These are phyloP conservation scores for Sisor rabdophorus DNA, from an alignment of 2,113 vertebrate species.

Conservation along the genomic window DNA sequence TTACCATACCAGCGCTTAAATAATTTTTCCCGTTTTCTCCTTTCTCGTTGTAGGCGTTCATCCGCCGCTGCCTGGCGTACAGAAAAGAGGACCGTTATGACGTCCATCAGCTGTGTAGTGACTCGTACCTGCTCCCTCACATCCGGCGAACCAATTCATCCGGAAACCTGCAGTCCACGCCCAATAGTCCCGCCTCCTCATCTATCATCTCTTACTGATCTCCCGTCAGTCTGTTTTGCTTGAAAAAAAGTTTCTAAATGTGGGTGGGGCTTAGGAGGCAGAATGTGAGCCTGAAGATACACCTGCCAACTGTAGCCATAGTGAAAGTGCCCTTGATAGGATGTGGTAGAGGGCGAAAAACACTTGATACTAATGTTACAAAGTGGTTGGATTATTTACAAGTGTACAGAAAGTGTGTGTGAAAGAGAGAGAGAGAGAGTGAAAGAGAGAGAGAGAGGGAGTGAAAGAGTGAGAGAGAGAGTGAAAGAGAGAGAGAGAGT, in stretches of 20 bases:
- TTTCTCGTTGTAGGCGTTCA: conserved; percentile 80
- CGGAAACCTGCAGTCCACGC: conserved; percentile 86
- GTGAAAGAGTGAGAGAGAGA: background rate
- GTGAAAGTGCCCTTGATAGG: conserved; percentile 28
- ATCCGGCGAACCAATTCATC: conserved; percentile 98
- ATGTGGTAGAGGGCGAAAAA: conserved; percentile 10
- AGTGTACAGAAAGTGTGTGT: conserved; percentile 4
- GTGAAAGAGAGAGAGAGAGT: background rate
- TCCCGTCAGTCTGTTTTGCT: conserved; percentile 45
- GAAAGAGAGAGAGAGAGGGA: background rate
- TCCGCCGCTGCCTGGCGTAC: conserved; percentile 96
- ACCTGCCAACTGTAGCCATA: conserved; percentile 28
- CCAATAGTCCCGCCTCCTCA: conserved; percentile 78
- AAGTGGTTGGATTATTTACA: background rate
- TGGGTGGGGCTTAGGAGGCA: conserved; percentile 9
- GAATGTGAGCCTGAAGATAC: conserved; percentile 14
- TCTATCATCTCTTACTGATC: conserved; percentile 86
- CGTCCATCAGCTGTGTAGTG: conserved; percentile 94
- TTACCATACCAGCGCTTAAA: background rate
- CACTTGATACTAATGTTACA: conserved; percentile 26
- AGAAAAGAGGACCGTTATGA: conserved; percentile 97
- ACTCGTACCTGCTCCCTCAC: conserved; percentile 96
- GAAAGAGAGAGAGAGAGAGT: background rate
- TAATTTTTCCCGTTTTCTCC: background rate
- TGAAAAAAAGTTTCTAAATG: conserved; percentile 40